These are phyloP conservation scores for Barnardius zonarius DNA, from an alignment of 2,113 vertebrate species.

Conservation along the genomic window DNA sequence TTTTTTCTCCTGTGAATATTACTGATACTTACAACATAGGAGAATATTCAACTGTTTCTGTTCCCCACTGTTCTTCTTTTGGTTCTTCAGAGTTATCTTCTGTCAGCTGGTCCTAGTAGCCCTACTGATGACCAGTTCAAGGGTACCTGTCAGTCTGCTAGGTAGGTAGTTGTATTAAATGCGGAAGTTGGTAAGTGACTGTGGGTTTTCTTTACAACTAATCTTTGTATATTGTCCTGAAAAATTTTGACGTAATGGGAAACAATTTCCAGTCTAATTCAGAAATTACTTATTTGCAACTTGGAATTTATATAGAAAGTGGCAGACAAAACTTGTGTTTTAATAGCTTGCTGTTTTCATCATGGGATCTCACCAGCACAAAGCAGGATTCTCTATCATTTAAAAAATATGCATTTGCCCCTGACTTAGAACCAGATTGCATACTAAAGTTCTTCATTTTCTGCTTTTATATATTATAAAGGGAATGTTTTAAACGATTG, in stretches of 20 bases:
- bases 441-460: background rate
- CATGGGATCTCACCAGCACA: background rate
- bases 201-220: background rate
- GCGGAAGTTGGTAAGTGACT: background rate
- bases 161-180: conserved; percentile 15
- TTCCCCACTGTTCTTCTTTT: conserved; percentile 22
- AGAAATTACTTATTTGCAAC: background rate
- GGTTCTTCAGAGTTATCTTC: conserved; percentile 45
- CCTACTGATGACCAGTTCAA: background rate
- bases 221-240: background rate
- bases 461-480: background rate
- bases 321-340: background rate
- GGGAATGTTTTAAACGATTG: background rate
- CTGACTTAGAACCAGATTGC: background rate
- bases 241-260: background rate
- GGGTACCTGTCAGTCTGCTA: background rate
- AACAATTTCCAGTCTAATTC: background rate
- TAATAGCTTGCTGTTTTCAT: background rate
- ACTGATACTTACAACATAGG: background rate
- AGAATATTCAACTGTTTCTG: background rate
- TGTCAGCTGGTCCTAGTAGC: conserved; percentile 28
- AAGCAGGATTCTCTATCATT: background rate
- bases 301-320: background rate
- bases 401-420: background rate
- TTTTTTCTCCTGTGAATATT: background rate